A percentile compares a stretch with the other conserved stretches of the same genome.
These are phyloP conservation scores for Pomatorhinus ruficollis DNA, from an alignment of 2,113 vertebrate species.

Conservation along the genomic window DNA sequence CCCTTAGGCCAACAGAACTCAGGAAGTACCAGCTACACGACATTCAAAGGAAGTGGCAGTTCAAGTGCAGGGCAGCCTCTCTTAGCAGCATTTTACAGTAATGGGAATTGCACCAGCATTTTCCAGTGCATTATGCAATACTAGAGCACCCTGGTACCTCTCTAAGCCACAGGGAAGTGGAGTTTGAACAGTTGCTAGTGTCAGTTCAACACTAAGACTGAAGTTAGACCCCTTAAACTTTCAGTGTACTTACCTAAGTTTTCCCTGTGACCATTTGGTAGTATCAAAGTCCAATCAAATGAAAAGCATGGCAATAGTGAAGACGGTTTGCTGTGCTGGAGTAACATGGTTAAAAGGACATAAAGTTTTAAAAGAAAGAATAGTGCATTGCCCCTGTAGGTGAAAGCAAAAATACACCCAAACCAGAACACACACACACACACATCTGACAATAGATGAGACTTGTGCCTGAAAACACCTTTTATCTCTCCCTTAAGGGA, in stretches of 20 bases:
- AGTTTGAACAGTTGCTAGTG: background rate
- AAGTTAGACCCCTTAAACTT: background rate
- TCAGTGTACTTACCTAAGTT: background rate
- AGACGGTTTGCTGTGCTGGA: background rate
- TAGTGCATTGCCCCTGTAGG: background rate
- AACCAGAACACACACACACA: background rate
- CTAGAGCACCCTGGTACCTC: background rate
- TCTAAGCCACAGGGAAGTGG: background rate
- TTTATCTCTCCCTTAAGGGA: background rate
- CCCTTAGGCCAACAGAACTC: background rate
- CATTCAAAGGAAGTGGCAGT: background rate
- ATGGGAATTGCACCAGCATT: background rate
- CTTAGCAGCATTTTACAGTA: background rate
- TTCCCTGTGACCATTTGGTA: background rate
- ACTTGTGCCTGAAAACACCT: background rate
- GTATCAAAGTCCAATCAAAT: background rate
- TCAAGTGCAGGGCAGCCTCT: background rate
- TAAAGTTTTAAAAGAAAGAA: background rate
- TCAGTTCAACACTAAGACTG: background rate
- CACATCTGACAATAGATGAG: background rate
- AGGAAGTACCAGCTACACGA: background rate
- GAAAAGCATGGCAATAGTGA: background rate
- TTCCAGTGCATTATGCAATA: background rate
- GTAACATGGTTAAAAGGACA: background rate
- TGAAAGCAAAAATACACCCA: background rate